phyloP scores from a whole-genome alignment of 2,113 vertebrate species.

The Anthoscopus minutus region DNA sequence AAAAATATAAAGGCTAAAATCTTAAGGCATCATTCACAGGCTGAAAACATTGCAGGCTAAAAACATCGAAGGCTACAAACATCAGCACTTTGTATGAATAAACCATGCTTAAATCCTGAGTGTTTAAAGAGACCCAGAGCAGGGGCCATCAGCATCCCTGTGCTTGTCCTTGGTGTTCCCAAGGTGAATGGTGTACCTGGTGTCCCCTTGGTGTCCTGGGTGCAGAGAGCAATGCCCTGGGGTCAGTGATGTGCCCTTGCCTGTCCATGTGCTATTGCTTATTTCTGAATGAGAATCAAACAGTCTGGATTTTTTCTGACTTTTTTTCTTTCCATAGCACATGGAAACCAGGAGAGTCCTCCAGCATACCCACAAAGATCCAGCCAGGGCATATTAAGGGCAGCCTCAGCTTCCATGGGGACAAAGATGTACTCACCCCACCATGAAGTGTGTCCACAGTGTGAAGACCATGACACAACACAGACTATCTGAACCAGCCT shows the following conservation, averaged over 20 bases:
- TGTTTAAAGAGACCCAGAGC: neutral
- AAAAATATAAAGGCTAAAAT: neutral
- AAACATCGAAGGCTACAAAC: too few species aligned
- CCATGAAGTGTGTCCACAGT: neutral
- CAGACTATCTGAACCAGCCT: neutral
- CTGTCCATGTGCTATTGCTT: neutral
- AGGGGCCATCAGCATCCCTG: neutral
- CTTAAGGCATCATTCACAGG: neutral
- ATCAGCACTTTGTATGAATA: neutral
- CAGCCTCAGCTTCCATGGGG: rapidly evolving
- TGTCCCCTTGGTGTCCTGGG: too few species aligned
- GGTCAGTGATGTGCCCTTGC: neutral
- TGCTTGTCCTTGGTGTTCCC: neutral
- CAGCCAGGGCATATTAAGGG: neutral
- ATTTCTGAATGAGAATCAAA: neutral
- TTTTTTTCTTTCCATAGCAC: neutral
- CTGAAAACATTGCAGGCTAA: too few species aligned
- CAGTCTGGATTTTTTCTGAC: neutral
- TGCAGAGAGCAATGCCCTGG: neutral
- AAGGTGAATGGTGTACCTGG: too few species aligned
- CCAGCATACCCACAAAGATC: neutral
- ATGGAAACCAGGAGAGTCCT: neutral
- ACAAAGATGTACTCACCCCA: rapidly evolving
- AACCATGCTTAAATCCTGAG: neutral
- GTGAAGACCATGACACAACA: neutral